Conservation (phyloP, 2,888 invertebrate genomes). For the Mycalesis mineus region DNA sequence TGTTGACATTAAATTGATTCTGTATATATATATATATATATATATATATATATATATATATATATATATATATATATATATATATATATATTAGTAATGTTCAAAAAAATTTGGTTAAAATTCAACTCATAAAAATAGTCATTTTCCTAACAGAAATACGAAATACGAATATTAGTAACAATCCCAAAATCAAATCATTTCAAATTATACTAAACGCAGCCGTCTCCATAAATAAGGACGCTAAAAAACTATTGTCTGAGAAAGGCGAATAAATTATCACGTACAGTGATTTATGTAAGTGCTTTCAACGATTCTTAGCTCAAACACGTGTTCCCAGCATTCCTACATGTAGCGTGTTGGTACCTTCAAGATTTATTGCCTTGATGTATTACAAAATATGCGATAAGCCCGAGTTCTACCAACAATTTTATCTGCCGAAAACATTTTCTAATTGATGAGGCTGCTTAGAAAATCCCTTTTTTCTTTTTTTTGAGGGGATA, state of each 20-base stretch:
- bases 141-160: background rate
- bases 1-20: no score
- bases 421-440: background rate
- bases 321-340: constrained; percentile 11
- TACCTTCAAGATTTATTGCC: constrained; percentile 13
- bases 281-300: constrained; percentile 9
- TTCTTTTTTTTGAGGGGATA: no score
- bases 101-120: no score
- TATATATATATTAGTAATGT: no score
- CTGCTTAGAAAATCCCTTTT: background rate
- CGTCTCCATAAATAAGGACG: background rate
- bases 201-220: background rate
- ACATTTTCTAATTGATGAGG: background rate
- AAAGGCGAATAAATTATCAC: constrained; percentile 6
- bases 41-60: no score
- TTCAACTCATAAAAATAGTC: no score
- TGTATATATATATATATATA: no score
- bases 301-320: constrained; percentile 4
- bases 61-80: no score
- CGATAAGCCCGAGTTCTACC: constrained; percentile 4
- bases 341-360: constrained; percentile 1
- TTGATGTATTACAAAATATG: constrained; percentile 12
- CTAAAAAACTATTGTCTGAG: background rate
- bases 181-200: background rate
- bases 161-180: background rate